Percentiles rank a stretch among this genome's conserved stretches.
Evolutionary conservation across 2,888 invertebrate species (phyloP).

Genomic region (Lasioglossum vierecki): DNA sequence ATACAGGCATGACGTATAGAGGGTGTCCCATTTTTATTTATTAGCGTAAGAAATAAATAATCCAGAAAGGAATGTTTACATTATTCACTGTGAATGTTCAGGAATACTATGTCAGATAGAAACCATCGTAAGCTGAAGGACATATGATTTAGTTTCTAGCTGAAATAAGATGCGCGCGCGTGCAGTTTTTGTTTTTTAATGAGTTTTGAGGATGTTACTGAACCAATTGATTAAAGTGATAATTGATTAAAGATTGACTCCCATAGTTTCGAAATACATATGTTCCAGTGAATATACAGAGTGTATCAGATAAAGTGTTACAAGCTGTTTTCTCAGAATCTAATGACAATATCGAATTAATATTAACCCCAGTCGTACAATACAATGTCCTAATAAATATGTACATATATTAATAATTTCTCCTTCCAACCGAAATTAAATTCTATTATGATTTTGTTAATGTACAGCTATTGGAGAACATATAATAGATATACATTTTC

Average conservation of each 20-base stretch:
- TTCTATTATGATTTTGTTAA: too few species aligned
- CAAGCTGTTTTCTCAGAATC: too few species aligned
- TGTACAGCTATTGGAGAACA: too few species aligned
- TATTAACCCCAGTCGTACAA: too few species aligned
- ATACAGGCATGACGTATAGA: too few species aligned
- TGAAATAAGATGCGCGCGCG: background rate
- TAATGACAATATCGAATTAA: too few species aligned
- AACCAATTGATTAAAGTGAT: background rate
- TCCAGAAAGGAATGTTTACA: background rate
- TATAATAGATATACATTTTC: too few species aligned
- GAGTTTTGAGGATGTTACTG: background rate
- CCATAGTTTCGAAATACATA: background rate
- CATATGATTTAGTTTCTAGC: background rate
- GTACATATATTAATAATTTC: too few species aligned
- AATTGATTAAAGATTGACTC: too few species aligned
- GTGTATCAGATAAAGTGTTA: too few species aligned
- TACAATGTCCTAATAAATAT: too few species aligned
- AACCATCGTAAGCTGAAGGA: background rate
- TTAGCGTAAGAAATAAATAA: background rate
- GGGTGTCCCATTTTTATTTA: background rate
- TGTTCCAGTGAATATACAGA: background rate
- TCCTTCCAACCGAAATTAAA: too few species aligned
- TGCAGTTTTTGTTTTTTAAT: background rate
- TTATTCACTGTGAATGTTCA: background rate
- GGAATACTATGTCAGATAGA: background rate